phyloP scores from a whole-genome alignment of 2,113 vertebrate species.

The Osmerus eperlanus region DNA sequence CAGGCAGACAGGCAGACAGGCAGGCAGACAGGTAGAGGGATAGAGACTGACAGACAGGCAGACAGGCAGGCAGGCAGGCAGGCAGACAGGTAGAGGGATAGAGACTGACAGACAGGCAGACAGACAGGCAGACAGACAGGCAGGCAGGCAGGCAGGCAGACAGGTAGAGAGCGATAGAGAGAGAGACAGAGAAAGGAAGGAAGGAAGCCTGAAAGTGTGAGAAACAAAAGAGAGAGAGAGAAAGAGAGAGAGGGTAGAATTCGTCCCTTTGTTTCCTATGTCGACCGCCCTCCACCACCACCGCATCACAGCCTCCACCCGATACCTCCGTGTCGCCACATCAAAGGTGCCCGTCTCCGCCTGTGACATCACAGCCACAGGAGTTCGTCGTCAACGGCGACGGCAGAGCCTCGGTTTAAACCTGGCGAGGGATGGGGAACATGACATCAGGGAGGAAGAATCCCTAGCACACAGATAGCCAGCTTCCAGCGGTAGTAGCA shows the following conservation, averaged over 20 bases:
- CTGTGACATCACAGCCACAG: slow-evolving; percentile 27
- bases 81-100: too few species aligned
- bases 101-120: too few species aligned
- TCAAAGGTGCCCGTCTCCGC: slow-evolving; percentile 17
- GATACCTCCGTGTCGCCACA: slow-evolving; percentile 33
- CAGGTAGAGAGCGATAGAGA: too few species aligned
- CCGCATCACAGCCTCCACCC: slow-evolving; percentile 26
- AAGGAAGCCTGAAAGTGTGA: too few species aligned
- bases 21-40: too few species aligned
- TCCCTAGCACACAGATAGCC: neutral
- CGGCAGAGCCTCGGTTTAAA: neutral
- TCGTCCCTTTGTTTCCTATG: too few species aligned
- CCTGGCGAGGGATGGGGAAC: neutral
- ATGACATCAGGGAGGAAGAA: neutral
- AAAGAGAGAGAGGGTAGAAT: neutral
- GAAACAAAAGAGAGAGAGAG: neutral
- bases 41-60: too few species aligned
- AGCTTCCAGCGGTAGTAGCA: neutral
- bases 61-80: too few species aligned
- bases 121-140: too few species aligned
- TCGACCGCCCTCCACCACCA: slow-evolving; percentile 1
- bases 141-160: too few species aligned
- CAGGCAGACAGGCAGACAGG: neutral
- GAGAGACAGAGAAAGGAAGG: too few species aligned
- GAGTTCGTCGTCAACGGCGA: neutral